A percentile compares a stretch with the other conserved stretches of the same genome.
These are phyloP conservation scores for Seriola rivoliana DNA, from an alignment of 2,113 vertebrate genomes.

Conservation along the genomic window DNA sequence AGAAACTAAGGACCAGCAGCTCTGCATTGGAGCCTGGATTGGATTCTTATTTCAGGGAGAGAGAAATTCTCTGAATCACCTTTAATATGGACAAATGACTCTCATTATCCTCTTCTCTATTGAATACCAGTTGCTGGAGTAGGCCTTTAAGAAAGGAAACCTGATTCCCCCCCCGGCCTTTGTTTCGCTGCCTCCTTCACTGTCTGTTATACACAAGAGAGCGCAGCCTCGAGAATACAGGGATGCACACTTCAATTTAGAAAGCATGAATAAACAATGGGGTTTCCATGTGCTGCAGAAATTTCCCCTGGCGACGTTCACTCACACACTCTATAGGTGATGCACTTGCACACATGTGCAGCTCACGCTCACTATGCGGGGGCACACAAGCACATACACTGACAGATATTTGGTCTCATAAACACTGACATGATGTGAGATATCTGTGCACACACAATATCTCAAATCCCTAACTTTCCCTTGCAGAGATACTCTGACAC, in stretches of 20 bases:
- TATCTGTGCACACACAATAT: constrained; percentile 14
- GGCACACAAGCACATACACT: constrained; percentile 13
- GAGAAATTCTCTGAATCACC: constrained; percentile 69
- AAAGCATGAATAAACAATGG: constrained; percentile 85
- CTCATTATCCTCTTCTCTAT: constrained; percentile 73
- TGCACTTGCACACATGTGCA: constrained; percentile 36
- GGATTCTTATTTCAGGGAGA: constrained; percentile 73
- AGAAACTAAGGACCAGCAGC: constrained; percentile 19
- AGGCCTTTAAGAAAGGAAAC: constrained; percentile 61
- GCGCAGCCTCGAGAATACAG: constrained; percentile 69
- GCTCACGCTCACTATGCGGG: constrained; percentile 29
- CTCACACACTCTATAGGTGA: constrained; percentile 51
- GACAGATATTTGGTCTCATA: constrained; percentile 34
- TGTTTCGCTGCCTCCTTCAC: constrained; percentile 23
- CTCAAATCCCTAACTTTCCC: constrained; percentile 33
- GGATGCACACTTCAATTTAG: constrained; percentile 85
- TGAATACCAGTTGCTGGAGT: constrained; percentile 61
- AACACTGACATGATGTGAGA: constrained; percentile 15
- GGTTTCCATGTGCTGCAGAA: constrained; percentile 80
- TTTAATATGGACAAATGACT: constrained; percentile 81
- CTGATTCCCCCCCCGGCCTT: constrained; percentile 49
- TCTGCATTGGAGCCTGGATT: constrained; percentile 49
- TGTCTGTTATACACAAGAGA: constrained; percentile 65
- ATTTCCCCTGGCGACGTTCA: constrained; percentile 77
- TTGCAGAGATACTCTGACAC: constrained; percentile 19